Conservation (phyloP, 2,888 invertebrate genomes). For the Epinotia brunnichana region DNA sequence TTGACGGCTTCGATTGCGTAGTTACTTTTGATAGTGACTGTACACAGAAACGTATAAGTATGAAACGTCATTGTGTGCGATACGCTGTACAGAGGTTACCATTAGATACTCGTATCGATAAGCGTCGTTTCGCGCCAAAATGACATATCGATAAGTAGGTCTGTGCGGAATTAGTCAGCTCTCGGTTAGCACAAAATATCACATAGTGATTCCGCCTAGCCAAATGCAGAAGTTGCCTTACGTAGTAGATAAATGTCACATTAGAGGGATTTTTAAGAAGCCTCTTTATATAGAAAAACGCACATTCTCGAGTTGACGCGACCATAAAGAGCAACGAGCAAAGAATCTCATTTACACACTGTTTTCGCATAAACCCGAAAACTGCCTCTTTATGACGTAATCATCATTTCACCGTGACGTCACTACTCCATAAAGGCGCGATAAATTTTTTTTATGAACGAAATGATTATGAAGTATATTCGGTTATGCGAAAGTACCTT, state of each 20-base stretch:
- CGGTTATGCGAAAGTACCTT: conserved; percentile 7
- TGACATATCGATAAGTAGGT: no score
- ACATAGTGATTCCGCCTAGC: no score
- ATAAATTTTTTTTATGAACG: conserved; percentile 43
- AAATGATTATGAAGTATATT: conserved; percentile 28
- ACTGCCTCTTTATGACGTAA: conserved; percentile 44
- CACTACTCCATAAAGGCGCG: conserved; percentile 31
- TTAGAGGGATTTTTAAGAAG: neutral
- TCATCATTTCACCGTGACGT: conserved; percentile 43
- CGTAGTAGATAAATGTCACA: neutral
- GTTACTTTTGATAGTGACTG: no score
- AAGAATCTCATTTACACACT: conserved; percentile 43
- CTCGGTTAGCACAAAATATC: no score
- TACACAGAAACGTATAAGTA: no score
- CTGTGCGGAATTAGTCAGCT: no score
- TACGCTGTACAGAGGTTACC: no score
- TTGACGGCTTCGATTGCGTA: no score
- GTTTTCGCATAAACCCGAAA: conserved; percentile 41
- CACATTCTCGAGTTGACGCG: conserved; percentile 13
- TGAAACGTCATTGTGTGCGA: no score
- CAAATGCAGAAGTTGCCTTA: neutral
- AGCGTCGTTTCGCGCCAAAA: no score
- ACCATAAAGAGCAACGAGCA: conserved; percentile 26
- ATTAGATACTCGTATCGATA: no score
- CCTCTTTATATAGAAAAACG: conserved; percentile 1